phyloP scores from a whole-genome alignment of 2,888 invertebrate genomes.

The Mesorhabditis belari region DNA sequence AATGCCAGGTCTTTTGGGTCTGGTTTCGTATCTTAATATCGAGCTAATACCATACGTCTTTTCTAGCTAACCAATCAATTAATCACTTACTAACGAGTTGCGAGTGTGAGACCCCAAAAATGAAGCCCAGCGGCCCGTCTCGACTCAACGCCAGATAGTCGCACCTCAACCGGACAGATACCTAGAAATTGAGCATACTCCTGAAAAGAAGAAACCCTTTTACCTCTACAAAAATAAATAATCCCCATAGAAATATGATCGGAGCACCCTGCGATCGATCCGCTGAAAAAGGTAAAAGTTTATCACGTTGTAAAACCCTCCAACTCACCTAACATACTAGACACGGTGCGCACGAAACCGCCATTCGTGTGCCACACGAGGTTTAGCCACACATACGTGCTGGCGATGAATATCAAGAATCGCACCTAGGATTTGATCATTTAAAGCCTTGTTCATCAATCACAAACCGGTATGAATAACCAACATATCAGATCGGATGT shows the following conservation, averaged over 20 bases:
- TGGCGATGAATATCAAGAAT: constrained; percentile 71
- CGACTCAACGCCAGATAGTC: constrained; percentile 10
- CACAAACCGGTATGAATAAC: constrained; percentile 89
- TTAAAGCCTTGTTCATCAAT: not conserved
- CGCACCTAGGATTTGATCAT: constrained; percentile 6
- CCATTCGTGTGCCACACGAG: constrained; percentile 25
- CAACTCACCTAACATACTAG: too few species aligned
- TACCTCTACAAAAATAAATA: not conserved
- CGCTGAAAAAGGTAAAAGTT: not conserved
- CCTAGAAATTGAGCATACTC: constrained; percentile 13
- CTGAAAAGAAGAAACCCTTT: not conserved
- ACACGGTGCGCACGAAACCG: constrained; percentile 20
- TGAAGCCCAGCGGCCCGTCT: too few species aligned
- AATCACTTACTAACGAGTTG: too few species aligned
- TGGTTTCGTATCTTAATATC: too few species aligned
- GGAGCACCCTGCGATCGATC: not conserved
- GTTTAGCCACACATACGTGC: constrained; percentile 62
- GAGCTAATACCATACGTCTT: too few species aligned
- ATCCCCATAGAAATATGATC: not conserved
- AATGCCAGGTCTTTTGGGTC: too few species aligned
- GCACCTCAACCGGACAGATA: constrained; percentile 5
- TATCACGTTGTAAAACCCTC: not conserved
- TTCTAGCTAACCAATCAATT: too few species aligned
- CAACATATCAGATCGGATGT: constrained; percentile 97
- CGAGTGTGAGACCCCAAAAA: too few species aligned